Evolutionary conservation across 2,888 invertebrate genomes (phyloP).

Genomic region (Troides aeacus): DNA sequence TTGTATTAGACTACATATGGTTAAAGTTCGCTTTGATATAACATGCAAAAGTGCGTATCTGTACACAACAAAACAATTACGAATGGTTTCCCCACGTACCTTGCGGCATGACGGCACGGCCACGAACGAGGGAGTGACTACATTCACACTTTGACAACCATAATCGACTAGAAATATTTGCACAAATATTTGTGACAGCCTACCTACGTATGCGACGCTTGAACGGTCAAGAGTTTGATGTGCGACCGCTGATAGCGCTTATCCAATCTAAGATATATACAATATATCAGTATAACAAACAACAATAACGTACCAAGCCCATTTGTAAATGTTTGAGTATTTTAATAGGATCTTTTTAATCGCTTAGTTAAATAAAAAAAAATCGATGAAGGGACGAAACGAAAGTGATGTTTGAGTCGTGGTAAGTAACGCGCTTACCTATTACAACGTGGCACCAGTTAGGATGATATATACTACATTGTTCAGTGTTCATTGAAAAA

Average conservation of each 20-base stretch:
- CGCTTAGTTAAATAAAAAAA: too few relatives aligned
- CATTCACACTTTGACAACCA: conserved; percentile 41
- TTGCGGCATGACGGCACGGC: conserved; percentile 60
- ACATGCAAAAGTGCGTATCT: conserved; percentile 33
- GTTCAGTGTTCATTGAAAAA: too few relatives aligned
- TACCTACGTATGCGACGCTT: background rate
- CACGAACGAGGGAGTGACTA: conserved; percentile 59
- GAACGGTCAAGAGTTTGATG: background rate
- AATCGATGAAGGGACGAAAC: too few relatives aligned
- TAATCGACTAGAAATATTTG: conserved; percentile 32
- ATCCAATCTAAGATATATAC: conserved; percentile 5
- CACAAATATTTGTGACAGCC: conserved; percentile 31
- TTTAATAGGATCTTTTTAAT: too few relatives aligned
- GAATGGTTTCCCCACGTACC: conserved; percentile 45
- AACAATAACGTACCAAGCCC: too few relatives aligned
- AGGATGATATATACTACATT: too few relatives aligned
- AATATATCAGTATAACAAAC: background rate
- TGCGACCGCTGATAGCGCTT: conserved; percentile 7
- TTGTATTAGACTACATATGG: too few relatives aligned
- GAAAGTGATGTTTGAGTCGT: too few relatives aligned
- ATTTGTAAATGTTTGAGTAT: too few relatives aligned
- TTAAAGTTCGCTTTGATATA: too few relatives aligned
- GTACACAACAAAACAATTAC: conserved; percentile 37
- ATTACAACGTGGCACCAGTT: too few relatives aligned
- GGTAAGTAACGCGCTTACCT: too few relatives aligned